Conservation (phyloP, 2,797 vertebrate genomes). For the Echeneis naucrates region DNA sequence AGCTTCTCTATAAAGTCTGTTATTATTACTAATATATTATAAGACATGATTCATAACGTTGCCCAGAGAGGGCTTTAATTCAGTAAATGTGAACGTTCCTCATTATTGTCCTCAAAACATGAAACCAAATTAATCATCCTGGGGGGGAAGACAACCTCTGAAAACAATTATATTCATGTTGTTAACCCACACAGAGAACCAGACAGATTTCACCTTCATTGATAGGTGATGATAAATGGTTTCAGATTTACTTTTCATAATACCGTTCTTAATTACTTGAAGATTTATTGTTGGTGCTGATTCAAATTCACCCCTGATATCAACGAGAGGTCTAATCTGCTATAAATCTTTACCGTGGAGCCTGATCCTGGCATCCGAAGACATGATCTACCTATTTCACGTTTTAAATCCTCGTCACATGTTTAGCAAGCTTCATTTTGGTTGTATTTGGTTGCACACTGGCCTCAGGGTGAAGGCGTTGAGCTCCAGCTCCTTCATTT, state of each 20-base stretch:
- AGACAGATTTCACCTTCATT: not conserved
- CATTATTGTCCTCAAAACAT: too few relatives aligned
- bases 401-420: slow-evolving; percentile 25
- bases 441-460: slow-evolving; percentile 44
- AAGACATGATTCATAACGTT: too few relatives aligned
- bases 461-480: slow-evolving; percentile 47
- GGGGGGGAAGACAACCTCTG: not conserved
- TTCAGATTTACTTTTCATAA: not conserved
- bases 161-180: not conserved
- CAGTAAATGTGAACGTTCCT: not conserved
- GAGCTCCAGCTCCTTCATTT: slow-evolving; percentile 56
- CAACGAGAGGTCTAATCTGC: not conserved
- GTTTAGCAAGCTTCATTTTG: slow-evolving; percentile 21
- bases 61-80: not conserved
- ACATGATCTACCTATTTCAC: not conserved
- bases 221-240: not conserved
- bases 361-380: not conserved
- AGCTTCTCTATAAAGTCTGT: too few relatives aligned
- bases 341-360: not conserved
- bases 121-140: not conserved
- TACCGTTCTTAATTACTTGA: not conserved
- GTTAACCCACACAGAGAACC: too few relatives aligned
- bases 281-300: not conserved
- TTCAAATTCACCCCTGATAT: not conserved
- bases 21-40: too few relatives aligned